These are phyloP conservation scores for Ailuropoda melanoleuca DNA, from an alignment of 2,113 vertebrate genomes.

Conservation along the genomic window DNA sequence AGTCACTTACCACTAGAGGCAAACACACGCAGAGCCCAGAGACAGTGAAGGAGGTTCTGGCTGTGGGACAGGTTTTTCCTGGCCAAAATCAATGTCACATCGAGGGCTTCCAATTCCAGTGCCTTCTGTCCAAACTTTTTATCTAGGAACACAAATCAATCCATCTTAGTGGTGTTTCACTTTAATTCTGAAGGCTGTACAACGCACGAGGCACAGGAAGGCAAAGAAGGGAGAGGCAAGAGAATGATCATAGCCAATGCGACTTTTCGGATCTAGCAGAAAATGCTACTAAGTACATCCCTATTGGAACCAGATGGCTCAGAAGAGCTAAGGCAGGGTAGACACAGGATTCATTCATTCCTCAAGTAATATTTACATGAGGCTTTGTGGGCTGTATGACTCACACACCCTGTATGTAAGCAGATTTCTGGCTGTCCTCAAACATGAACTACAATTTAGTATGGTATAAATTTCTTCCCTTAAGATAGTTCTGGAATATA, in stretches of 20 bases:
- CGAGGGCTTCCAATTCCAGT: slow-evolving; percentile 89
- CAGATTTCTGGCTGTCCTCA: background rate
- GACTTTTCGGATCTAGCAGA: background rate
- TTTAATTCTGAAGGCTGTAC: background rate
- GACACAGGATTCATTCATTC: background rate
- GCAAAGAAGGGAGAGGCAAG: background rate
- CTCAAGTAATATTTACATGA: background rate
- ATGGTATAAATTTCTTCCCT: background rate
- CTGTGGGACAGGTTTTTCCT: slow-evolving; percentile 85
- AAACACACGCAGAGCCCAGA: slow-evolving; percentile 90
- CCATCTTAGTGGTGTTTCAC: background rate
- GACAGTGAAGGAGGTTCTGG: slow-evolving; percentile 88
- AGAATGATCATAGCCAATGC: background rate
- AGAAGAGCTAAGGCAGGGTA: background rate
- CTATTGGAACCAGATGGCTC: background rate
- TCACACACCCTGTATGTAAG: background rate
- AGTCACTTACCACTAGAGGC: slow-evolving; percentile 87
- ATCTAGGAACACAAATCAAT: slow-evolving; percentile 82
- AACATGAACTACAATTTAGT: background rate
- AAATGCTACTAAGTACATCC: background rate
- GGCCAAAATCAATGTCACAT: slow-evolving; percentile 88
- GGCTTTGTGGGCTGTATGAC: background rate
- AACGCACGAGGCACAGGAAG: background rate
- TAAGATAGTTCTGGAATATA: background rate
- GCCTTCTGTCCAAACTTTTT: slow-evolving; percentile 91